A percentile compares a stretch with the other conserved stretches of the same genome.
Evolutionary conservation across 2,888 invertebrate species (phyloP).

Genomic region (Ischnus inquisitorius): DNA sequence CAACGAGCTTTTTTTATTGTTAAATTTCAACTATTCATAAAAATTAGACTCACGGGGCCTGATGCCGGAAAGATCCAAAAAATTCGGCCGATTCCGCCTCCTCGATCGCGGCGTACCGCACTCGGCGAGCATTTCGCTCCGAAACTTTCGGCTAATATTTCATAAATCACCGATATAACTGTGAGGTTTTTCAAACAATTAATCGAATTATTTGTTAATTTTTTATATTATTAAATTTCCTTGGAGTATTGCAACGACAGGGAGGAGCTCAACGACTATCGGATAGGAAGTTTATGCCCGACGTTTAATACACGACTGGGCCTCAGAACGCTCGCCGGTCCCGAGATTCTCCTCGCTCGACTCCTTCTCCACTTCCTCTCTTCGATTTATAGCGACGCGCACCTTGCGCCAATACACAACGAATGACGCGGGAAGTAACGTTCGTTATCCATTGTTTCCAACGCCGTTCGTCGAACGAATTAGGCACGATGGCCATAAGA

Average conservation of each 20-base stretch:
- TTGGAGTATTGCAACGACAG: neutral
- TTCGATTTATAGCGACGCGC: slow-evolving; percentile 16
- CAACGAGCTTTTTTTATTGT: neutral
- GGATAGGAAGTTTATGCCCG: slow-evolving; percentile 52
- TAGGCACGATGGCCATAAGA: slow-evolving; percentile 81
- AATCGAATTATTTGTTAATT: neutral
- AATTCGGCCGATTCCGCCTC: slow-evolving; percentile 80
- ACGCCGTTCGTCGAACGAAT: slow-evolving; percentile 75
- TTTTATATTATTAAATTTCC: neutral
- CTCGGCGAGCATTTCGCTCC: slow-evolving; percentile 67
- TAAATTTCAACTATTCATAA: neutral
- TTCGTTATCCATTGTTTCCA: slow-evolving; percentile 76
- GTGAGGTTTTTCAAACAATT: no score
- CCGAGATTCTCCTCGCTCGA: slow-evolving; percentile 27
- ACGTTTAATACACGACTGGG: slow-evolving; percentile 58
- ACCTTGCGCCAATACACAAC: slow-evolving; percentile 56
- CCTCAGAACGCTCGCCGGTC: slow-evolving; percentile 12
- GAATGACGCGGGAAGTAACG: slow-evolving; percentile 66
- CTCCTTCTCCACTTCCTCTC: slow-evolving; percentile 47
- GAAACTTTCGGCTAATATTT: neutral
- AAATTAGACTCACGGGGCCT: slow-evolving; percentile 74
- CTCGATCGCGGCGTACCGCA: slow-evolving; percentile 77
- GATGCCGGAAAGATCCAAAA: slow-evolving; percentile 81
- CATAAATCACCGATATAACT: neutral
- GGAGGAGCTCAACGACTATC: neutral